Conservation (phyloP, 2,797 vertebrate species). For the Oreonectes daqikongensis region DNA sequence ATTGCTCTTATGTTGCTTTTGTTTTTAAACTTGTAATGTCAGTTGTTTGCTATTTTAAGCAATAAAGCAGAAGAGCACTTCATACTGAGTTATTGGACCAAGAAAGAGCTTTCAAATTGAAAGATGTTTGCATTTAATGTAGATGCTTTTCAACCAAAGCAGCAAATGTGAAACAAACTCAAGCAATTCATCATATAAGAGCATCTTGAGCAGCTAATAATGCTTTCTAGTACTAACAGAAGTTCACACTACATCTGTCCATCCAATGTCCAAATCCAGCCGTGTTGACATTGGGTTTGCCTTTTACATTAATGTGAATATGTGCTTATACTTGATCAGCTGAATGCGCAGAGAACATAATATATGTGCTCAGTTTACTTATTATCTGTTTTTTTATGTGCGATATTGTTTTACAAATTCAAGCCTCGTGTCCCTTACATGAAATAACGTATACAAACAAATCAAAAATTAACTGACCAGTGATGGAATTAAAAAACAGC, state of each 20-base stretch:
- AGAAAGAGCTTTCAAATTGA: slow-evolving; percentile 5
- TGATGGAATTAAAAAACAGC: background rate
- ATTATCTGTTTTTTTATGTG: background rate
- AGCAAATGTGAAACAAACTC: background rate
- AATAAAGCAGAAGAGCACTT: slow-evolving; percentile 22
- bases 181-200: slow-evolving; percentile 4
- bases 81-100: background rate
- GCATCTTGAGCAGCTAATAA: slow-evolving; percentile 4
- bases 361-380: slow-evolving; percentile 6
- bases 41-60: background rate
- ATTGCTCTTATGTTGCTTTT: slow-evolving; percentile 11
- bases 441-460: background rate
- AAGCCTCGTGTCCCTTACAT: background rate
- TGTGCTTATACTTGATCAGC: slow-evolving; percentile 19
- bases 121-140: background rate
- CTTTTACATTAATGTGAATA: slow-evolving; percentile 34
- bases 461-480: slow-evolving; percentile 15
- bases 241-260: background rate
- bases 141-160: slow-evolving; percentile 1
- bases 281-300: slow-evolving; percentile 23
- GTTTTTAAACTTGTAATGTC: background rate
- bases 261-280: background rate
- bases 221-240: background rate
- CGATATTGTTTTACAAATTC: background rate
- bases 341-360: slow-evolving; percentile 19